phyloP scores from a whole-genome alignment of 1,140 invertebrate genomes.

The Anoplolepis gracilipes region DNA sequence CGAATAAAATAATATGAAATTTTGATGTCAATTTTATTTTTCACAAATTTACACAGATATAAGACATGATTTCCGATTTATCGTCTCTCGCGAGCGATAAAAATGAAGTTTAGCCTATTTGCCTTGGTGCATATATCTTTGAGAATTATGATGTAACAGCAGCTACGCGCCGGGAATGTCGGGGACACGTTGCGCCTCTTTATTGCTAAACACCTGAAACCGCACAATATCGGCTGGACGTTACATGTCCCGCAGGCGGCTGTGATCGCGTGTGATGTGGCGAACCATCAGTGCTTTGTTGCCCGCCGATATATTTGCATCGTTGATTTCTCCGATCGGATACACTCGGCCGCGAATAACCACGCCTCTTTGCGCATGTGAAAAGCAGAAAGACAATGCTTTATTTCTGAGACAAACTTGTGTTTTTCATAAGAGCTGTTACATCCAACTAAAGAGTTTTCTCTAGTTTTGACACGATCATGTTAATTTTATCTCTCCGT shows the following conservation, averaged over 20 bases:
- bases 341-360: conserved; percentile 39
- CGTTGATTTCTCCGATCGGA: conserved; percentile 76
- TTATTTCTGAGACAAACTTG: too few species aligned
- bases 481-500: not conserved
- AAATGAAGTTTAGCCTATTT: not conserved
- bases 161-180: conserved; percentile 60
- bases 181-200: conserved; percentile 76
- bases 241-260: conserved; percentile 72
- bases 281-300: conserved; percentile 77
- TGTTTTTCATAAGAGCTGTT: too few species aligned
- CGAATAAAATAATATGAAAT: not conserved
- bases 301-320: conserved; percentile 78
- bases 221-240: conserved; percentile 80
- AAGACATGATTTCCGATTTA: not conserved
- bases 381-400: not conserved
- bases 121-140: not conserved
- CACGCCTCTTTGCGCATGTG: conserved; percentile 31
- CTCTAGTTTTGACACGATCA: too few species aligned
- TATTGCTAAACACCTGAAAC: conserved; percentile 82
- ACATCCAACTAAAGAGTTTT: too few species aligned
- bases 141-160: conserved; percentile 1
- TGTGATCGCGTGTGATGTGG: conserved; percentile 80
- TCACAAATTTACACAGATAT: not conserved
- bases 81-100: not conserved
- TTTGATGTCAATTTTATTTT: not conserved